Base-by-base conservation (phyloP, 2,888 invertebrate genomes). In the Nomada hirtipes region DNA sequence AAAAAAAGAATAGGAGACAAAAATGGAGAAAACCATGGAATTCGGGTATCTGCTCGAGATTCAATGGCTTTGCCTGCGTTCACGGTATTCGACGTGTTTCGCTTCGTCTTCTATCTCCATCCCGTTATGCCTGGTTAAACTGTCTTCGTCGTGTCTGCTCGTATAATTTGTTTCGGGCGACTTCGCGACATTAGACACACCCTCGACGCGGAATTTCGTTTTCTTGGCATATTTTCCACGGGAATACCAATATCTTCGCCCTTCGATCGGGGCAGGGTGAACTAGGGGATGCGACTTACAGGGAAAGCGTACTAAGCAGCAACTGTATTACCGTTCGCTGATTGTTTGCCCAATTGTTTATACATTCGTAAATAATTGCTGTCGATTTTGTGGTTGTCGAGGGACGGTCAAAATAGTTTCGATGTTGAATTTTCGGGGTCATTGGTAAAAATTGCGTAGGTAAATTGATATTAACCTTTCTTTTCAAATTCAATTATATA, bases 131-230 rank as follows among this genome's bases (percentile, higher is more conserved):
- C 57, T 26, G 20, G 57, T 26, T 57, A 36, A 36, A 36, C 36
- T 36, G 36, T 36, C 36, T 36, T 36, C 36, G 36, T 26, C 13
- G 23, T 4, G 57, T 20, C 26, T 57, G 59, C 70, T 67, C 72
- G 81, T 79, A 60, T 82, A 86, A 88, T 87, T 87, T 84, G 78
- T 88, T 87, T 86, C 84, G 70, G 75, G 61, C 79, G 72, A 84
- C 78, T 78, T 88, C 69, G 83, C 87, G 86, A 78, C 86, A 86
- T 86, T 86, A 78, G 84, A 86, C 75, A 65, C 67, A 53, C 73
- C 68, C 71, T 73, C 44, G 65, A 4, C 44, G 63, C 7, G 73
- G 57, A 86, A 88, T 84, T 88, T 86, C 83, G 73, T 78, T 67
- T 68, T 61, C 77, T 73, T 79, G 76, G 65, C 86, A 76, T 79